A percentile compares a stretch with the other conserved stretches of the same genome.
phyloP scores from a whole-genome alignment of 2,888 invertebrate genomes.

The Tetheella fluctuosa region DNA sequence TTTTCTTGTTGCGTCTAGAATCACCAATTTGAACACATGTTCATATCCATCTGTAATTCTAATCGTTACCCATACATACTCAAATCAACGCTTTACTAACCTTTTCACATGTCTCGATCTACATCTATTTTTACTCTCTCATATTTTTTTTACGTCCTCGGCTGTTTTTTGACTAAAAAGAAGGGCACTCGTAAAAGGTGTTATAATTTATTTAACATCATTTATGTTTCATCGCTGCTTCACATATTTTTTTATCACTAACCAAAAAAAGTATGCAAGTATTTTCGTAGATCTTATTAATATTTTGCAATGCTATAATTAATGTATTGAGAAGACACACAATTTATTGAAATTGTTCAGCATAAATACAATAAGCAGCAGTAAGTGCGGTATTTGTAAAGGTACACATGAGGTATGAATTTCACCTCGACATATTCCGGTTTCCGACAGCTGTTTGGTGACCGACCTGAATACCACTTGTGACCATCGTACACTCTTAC shows the following conservation, averaged over 20 bases:
- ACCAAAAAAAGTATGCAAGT: background rate
- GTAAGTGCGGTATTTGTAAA: constrained; percentile 25
- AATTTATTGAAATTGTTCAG: background rate
- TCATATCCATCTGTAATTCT: no score
- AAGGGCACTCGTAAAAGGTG: no score
- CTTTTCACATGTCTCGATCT: no score
- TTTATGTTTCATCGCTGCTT: no score
- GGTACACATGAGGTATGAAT: constrained; percentile 39
- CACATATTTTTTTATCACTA: background rate
- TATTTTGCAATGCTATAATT: background rate
- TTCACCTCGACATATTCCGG: constrained; percentile 50
- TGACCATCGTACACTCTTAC: constrained; percentile 20
- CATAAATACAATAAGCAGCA: constrained; percentile 10
- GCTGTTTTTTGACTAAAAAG: no score
- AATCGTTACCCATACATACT: no score
- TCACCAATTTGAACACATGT: no score
- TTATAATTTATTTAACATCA: no score
- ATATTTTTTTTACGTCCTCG: no score
- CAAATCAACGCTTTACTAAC: no score
- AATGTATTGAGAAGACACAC: background rate
- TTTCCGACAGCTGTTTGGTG: constrained; percentile 34
- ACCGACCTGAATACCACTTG: constrained; percentile 43
- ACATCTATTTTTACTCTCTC: no score
- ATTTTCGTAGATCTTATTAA: background rate
- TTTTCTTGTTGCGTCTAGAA: no score